Evolutionary conservation across 2,797 vertebrate species (phyloP), one percentile per base, ranked within the genome.

Genomic region (Amazonetta brasiliensis): DNA sequence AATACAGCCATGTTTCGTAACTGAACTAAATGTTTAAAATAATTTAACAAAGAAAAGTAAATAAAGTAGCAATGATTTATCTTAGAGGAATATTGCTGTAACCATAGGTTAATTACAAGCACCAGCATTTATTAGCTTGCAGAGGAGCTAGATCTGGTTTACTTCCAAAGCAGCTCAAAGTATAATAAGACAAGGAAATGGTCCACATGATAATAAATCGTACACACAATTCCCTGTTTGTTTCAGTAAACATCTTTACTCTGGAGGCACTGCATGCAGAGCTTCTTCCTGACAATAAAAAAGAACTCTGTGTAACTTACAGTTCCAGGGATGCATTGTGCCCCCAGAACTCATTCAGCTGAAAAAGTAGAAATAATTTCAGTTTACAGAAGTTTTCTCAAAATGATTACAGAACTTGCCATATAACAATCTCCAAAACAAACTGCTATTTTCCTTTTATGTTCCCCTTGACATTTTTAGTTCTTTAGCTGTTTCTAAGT

Each of bases 81-180:
- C 97, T 98, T 95, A 31, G 52, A 97, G 97, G 97, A 97, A 93
- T 78, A 76, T 74, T 62, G 35, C 93, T 93, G 92, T 96, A 97
- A 97, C 95, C 92, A 80, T 87, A 90, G 95, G 97, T 94, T 97
- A 98, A 98, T 98, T 97, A 97, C 95, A 94, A 89, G 92, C 96
- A 97, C 92, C 31, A 26, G 90, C 95, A 95, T 96, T 98, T 98
- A 97, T 98, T 97, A 97, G 92, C 84, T 98, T 98, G 97, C 97
- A 98, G 97, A 98, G 96, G 75, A 97, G 92, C 58, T 87, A 41
- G 79, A 96, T 91, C 87, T 94, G 94, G 85, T 96, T 93, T 88
- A 84, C 92, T 97, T 96, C 95, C 97, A 97, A 96, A 97, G 87
- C 94, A 89, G 89, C 97, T 95, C 78, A 77, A 95, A 97, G 97